Evolutionary conservation across 2,888 invertebrate genomes (phyloP).

Genomic region (Scaptomyza flava): DNA sequence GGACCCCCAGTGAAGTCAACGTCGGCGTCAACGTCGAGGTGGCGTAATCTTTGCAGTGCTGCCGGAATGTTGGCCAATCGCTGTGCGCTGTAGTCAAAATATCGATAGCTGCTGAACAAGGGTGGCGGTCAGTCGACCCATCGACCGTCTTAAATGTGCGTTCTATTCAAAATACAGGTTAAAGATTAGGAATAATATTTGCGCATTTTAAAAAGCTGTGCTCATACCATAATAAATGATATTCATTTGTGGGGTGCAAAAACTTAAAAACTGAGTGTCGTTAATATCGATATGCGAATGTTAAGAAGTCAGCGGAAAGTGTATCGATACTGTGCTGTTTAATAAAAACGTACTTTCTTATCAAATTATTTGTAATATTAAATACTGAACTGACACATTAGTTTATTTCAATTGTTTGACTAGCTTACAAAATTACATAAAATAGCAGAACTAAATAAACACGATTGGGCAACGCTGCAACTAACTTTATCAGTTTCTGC

Average conservation of each 20-base stretch:
- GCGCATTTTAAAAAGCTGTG: neutral
- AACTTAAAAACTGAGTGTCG: neutral
- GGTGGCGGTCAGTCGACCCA: neutral
- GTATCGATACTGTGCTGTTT: neutral
- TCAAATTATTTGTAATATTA: neutral
- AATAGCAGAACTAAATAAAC: conserved; percentile 3
- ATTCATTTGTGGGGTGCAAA: neutral
- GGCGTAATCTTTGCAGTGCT: conserved; percentile 49
- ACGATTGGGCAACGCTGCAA: conserved; percentile 34
- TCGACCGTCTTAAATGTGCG: neutral
- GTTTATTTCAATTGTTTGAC: conserved; percentile 1
- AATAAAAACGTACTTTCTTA: neutral
- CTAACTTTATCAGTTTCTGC: conserved; percentile 7
- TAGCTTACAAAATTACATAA: neutral
- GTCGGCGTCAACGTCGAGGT: conserved; percentile 40
- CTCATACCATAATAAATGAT: neutral
- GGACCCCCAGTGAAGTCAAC: conserved; percentile 45
- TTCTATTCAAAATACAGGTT: neutral
- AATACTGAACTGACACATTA: neutral
- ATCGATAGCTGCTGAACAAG: conserved; percentile 16
- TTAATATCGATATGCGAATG: neutral
- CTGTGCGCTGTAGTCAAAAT: neutral
- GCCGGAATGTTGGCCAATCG: neutral
- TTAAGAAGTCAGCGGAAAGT: neutral
- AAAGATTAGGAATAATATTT: neutral